Conservation (phyloP, 2,113 vertebrate genomes). For the Tragelaphus imberbis region DNA sequence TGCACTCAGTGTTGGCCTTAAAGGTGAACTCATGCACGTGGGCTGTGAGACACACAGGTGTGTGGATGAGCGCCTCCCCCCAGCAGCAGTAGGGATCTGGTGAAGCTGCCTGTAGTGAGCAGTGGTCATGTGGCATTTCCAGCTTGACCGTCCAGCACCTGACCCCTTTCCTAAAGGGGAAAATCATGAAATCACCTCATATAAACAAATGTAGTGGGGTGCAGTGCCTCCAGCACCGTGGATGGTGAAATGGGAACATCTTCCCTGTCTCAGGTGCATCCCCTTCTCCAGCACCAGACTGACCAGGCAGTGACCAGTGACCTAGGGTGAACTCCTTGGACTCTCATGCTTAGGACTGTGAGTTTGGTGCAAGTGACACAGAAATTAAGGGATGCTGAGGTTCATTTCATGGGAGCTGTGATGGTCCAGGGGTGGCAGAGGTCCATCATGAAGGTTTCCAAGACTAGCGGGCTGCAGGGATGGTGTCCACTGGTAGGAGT, state of each 20-base stretch:
- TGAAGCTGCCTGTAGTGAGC: not conserved
- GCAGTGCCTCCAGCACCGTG: not conserved
- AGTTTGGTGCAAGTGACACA: not conserved
- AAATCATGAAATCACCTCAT: not conserved
- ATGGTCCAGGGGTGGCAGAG: not conserved
- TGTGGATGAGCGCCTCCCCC: not conserved
- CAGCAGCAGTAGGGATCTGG: rapidly evolving
- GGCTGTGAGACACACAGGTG: not conserved
- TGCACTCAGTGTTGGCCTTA: not conserved
- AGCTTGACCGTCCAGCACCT: not conserved
- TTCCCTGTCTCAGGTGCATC: not conserved
- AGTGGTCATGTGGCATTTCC: not conserved
- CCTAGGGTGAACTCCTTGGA: not conserved
- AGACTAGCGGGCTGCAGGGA: not conserved
- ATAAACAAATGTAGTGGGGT: not conserved
- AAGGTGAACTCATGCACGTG: rapidly evolving
- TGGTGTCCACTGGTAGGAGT: no score
- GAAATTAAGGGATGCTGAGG: not conserved
- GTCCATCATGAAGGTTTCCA: not conserved
- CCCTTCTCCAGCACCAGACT: not conserved
- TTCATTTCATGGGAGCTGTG: rapidly evolving
- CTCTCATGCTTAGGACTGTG: not conserved
- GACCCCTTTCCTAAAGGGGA: not conserved
- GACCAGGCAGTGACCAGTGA: not conserved
- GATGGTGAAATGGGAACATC: not conserved